Percentiles rank a stretch among this genome's conserved stretches.
Conservation (phyloP, 1,140 invertebrate genomes). For the Elysia chlorotica region DNA sequence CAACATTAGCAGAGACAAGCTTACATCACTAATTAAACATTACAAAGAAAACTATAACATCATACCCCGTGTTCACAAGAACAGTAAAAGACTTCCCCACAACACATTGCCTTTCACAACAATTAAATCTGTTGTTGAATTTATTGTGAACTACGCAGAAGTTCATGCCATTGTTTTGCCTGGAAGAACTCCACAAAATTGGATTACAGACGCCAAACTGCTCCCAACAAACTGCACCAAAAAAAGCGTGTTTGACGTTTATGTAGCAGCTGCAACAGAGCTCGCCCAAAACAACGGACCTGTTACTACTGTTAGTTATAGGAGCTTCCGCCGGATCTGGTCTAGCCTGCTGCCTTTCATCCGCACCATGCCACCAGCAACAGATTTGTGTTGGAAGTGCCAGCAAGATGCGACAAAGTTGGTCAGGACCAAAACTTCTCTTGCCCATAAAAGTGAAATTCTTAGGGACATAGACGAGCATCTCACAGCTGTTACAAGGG, state of each 20-base stretch:
- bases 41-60: neutral
- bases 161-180: neutral
- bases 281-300: neutral
- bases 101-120: neutral
- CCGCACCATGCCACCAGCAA: neutral
- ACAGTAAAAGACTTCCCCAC: neutral
- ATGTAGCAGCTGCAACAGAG: neutral
- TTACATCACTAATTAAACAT: neutral
- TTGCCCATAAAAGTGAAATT: neutral
- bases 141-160: conserved; percentile 11
- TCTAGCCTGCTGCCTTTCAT: conserved; percentile 4
- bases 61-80: neutral
- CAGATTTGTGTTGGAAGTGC: conserved; percentile 20
- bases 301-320: neutral
- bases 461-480: neutral
- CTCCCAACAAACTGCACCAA: conserved; percentile 6
- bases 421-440: neutral
- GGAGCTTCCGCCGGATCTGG: conserved; percentile 10
- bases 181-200: neutral
- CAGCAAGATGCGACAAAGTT: conserved; percentile 1
- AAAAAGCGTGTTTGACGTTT: neutral
- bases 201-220: neutral
- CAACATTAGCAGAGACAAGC: neutral
- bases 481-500: neutral
- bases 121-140: neutral